Conservation (phyloP, 2,888 invertebrate species). For the Halictus quadricinctus region DNA sequence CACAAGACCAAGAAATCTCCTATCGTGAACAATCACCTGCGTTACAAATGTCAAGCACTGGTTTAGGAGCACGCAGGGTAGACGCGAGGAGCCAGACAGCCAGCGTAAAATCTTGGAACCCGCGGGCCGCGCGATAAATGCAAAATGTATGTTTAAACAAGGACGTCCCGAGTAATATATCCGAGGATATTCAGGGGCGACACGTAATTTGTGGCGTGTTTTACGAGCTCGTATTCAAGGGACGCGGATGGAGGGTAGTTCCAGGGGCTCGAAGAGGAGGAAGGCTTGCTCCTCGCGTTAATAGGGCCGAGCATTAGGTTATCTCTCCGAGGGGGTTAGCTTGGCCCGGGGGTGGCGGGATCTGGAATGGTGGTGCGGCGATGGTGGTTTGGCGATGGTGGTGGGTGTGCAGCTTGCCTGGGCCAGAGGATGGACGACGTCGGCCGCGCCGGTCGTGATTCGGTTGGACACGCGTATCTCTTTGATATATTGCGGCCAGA, state of each 20-base stretch:
- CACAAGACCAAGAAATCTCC: neutral
- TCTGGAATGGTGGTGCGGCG: neutral
- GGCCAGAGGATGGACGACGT: constrained; percentile 48
- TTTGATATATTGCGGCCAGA: constrained; percentile 72
- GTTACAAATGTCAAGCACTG: neutral
- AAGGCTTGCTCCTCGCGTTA: constrained; percentile 66
- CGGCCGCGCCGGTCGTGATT: constrained; percentile 66
- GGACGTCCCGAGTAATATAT: neutral
- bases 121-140: neutral
- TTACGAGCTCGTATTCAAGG: constrained; percentile 28
- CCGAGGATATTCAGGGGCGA: constrained; percentile 2
- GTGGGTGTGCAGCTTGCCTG: constrained; percentile 34
- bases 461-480: constrained; percentile 73
- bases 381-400: constrained; percentile 2
- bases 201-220: constrained; percentile 20
- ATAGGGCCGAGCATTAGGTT: constrained; percentile 78
- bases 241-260: constrained; percentile 3
- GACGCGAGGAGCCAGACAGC: neutral
- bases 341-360: neutral
- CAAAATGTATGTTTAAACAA: constrained; percentile 13
- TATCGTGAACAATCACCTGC: neutral
- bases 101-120: neutral
- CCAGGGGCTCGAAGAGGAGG: constrained; percentile 10
- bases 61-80: neutral
- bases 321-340: constrained; percentile 68